Percentiles rank a stretch among this genome's conserved stretches.
Evolutionary conservation across 92 coral and sea anemone genomes (phyloP).

Genomic region (Zoanthus sociatus): DNA sequence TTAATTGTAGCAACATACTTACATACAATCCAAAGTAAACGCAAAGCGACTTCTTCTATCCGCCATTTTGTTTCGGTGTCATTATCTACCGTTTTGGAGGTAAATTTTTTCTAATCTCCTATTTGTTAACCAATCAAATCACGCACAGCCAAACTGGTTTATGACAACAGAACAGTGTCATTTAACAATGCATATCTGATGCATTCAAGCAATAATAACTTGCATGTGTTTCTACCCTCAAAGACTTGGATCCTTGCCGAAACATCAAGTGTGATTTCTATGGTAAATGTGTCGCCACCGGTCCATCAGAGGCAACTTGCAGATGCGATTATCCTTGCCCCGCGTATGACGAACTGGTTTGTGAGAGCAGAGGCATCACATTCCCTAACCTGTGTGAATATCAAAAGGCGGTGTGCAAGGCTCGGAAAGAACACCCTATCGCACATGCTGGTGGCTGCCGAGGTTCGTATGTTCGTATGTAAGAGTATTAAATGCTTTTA

Average conservation of each 20-base stretch:
- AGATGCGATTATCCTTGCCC: conserved; percentile 73
- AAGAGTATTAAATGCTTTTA: too few species aligned
- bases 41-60: too few species aligned
- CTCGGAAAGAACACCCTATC: conserved; percentile 61
- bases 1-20: too few species aligned
- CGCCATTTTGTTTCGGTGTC: too few species aligned
- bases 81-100: too few species aligned
- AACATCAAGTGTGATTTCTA: conserved; percentile 64
- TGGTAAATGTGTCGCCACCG: conserved; percentile 68
- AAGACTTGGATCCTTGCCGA: conserved; percentile 74
- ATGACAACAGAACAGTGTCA: too few species aligned
- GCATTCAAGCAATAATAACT: background rate
- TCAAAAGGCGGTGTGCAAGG: conserved; percentile 66
- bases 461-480: conserved; percentile 72
- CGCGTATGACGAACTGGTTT: conserved; percentile 69
- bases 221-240: background rate
- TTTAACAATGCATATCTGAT: background rate
- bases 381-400: conserved; percentile 71
- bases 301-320: conserved; percentile 62
- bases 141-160: too few species aligned
- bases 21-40: too few species aligned
- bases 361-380: conserved; percentile 69
- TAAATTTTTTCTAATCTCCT: too few species aligned
- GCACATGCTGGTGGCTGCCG: conserved; percentile 85
- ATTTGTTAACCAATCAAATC: too few species aligned